Evolutionary conservation across 2,888 invertebrate genomes (phyloP), one percentile per base, ranked within the genome.

Genomic region (Caenorhabditis macrosperma): DNA sequence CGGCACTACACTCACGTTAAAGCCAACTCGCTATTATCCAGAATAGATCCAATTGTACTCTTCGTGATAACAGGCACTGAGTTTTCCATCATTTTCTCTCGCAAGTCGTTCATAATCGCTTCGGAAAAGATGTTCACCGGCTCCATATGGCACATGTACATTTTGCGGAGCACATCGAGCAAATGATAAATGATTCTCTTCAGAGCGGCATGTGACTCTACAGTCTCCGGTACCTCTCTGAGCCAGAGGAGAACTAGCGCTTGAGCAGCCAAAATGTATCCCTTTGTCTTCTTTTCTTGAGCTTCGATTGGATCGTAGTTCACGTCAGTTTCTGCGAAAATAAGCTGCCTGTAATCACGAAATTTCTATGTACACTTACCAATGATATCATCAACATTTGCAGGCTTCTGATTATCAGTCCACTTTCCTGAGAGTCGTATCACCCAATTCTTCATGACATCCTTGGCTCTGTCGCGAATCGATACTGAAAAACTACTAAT

Each of bases 91-190:
- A 22, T 9, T 15, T 66, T 38, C 2, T 50, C 41, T 9, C 48
- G 22, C 26, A 68, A 5, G 35, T 78, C 78, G 2, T 12, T 22
- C 5, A 57, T 55, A 9, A 78, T 26, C 7, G 48, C 22, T 7
- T 55, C 57, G 9, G 67, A 61, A 24, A 78, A 78, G 1, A 46
- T 10, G 44, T 44, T 44, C 0, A 78, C 44, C 12, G 67, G 67
- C 6, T 78, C 78, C 24, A n/a, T 24, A 22, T 72, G 57, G 7
- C 67, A 61, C 26, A 55, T 12, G 38, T 72, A 78, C 61, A 78
- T 57, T 1, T 63, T 35, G 20, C 78, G 78, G 12, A 63, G 12
- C 0, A 67, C 61, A 17, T 78, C 78, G 12, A 78, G 35, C 2
- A 54, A 17, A 12, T 67, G 57, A 7, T 7, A 22, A 1, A 38